A percentile compares a stretch with the other conserved stretches of the same genome.
phyloP scores from a whole-genome alignment of 2,888 invertebrate species.

The Sycophila texana region DNA sequence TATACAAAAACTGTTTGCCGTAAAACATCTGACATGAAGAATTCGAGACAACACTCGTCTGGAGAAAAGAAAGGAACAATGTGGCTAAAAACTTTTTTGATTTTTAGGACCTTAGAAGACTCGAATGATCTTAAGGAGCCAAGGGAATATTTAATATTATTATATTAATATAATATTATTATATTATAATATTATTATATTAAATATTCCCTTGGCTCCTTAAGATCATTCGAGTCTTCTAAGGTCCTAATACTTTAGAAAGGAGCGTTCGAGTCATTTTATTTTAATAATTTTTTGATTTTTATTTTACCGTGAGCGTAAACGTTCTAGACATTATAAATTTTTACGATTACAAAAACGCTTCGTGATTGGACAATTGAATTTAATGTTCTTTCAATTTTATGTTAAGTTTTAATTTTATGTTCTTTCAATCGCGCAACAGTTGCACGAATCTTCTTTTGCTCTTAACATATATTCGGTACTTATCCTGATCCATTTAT shows the following conservation, averaged over 20 bases:
- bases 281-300: conserved; percentile 37
- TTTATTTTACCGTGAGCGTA: conserved; percentile 29
- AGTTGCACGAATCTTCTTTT: conserved; percentile 13
- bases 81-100: conserved; percentile 26
- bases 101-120: too few species aligned
- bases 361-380: conserved; percentile 1
- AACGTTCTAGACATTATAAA: conserved; percentile 26
- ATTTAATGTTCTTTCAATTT: too few species aligned
- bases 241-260: too few species aligned
- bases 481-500: conserved; percentile 55
- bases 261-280: too few species aligned
- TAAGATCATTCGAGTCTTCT: too few species aligned
- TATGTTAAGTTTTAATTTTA: too few species aligned
- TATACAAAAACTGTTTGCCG: neutral
- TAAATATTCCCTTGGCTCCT: too few species aligned
- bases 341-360: conserved; percentile 30
- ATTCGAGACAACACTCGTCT: neutral
- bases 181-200: too few species aligned
- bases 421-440: neutral
- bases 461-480: conserved; percentile 16
- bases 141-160: too few species aligned
- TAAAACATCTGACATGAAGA: neutral
- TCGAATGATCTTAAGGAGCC: too few species aligned
- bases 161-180: too few species aligned
- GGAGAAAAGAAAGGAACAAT: neutral